These are phyloP conservation scores for Calcarius lapponicus DNA, from an alignment of 2,797 vertebrate species.

Conservation along the genomic window DNA sequence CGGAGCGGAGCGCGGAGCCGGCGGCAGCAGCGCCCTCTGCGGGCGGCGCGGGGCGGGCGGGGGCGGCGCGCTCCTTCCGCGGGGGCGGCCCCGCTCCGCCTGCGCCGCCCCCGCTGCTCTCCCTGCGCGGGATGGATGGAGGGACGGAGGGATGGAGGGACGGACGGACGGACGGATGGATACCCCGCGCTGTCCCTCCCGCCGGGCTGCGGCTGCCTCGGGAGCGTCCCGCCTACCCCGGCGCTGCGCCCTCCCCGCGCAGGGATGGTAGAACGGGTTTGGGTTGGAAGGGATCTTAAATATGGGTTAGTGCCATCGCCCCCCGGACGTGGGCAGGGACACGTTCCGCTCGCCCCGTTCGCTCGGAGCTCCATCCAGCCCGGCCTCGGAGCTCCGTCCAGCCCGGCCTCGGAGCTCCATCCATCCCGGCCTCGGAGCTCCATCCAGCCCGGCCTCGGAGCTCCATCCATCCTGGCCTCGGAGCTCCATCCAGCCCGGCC, in stretches of 20 bases:
- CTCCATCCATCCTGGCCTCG: too few species aligned
- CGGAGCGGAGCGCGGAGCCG: not conserved
- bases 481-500: not conserved
- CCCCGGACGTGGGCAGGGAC: not conserved
- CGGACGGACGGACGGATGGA: too few species aligned
- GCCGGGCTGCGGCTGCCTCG: not conserved
- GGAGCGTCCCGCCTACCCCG: not conserved
- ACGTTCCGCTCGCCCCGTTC: fast-evolving
- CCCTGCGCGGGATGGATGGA: too few species aligned
- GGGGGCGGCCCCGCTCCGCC: not conserved
- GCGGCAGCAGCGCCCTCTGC: not conserved
- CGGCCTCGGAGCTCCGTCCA: too few species aligned
- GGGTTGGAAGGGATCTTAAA: not conserved
- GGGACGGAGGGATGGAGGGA: too few species aligned
- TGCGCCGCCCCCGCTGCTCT: not conserved
- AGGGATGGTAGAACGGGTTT: not conserved
- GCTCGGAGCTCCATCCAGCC: too few species aligned
- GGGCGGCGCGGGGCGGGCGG: not conserved
- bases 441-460: too few species aligned
- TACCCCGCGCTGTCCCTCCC: too few species aligned
- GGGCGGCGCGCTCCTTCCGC: not conserved
- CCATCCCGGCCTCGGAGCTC: too few species aligned
- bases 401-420: too few species aligned
- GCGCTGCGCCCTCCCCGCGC: not conserved
- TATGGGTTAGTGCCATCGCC: not conserved